Evolutionary conservation across 2,113 vertebrate genomes (phyloP).

Genomic region (Copsychus sechellarum): DNA sequence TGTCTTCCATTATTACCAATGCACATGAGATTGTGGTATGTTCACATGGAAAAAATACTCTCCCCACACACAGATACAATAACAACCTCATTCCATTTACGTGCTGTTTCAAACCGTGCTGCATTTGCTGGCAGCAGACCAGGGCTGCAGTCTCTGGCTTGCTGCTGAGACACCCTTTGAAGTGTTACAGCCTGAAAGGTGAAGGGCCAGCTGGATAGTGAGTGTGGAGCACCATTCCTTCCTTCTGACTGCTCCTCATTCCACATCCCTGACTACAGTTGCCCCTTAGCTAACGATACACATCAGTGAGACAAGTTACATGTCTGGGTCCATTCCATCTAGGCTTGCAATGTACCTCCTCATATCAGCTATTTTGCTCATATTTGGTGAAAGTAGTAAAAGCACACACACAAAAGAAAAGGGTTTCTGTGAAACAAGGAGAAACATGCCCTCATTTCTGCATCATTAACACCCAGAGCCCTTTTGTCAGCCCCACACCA

Average conservation of each 20-base stretch:
- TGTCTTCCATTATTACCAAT: not conserved
- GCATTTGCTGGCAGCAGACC: not conserved
- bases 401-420: not conserved
- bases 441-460: not conserved
- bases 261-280: not conserved
- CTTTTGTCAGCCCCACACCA: not conserved
- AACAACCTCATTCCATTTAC: not conserved
- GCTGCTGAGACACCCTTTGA: not conserved
- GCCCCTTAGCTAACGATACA: not conserved
- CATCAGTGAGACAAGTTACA: not conserved
- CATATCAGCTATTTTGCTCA: not conserved
- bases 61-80: not conserved
- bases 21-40: not conserved
- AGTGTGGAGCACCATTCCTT: not conserved
- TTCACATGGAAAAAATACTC: not conserved
- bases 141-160: not conserved
- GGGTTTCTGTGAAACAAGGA: not conserved
- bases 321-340: not conserved
- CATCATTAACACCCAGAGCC: not conserved
- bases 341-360: not conserved
- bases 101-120: not conserved
- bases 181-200: not conserved
- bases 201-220: not conserved
- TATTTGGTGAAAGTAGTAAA: not conserved
- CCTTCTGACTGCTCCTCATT: not conserved